Conservation (phyloP, 2,888 invertebrate genomes). For the Limenitis camilla region DNA sequence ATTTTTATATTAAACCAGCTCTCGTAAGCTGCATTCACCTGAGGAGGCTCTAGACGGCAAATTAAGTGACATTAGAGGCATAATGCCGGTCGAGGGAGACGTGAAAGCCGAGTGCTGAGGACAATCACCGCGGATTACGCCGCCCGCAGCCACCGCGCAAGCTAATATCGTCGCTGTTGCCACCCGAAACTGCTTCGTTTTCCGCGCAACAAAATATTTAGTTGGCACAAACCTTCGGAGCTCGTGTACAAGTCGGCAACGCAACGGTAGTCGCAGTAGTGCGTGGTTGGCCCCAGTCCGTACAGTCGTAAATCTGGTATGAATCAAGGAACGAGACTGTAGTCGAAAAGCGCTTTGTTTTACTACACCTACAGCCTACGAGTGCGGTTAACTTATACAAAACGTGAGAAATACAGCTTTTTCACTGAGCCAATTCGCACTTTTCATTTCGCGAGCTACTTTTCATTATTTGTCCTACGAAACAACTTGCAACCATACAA, state of each 20-base stretch:
- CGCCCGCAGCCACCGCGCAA: constrained; percentile 17
- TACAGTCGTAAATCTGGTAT: constrained; percentile 23
- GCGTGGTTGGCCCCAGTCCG: constrained; percentile 24
- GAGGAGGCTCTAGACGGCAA: constrained; percentile 69
- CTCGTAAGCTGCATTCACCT: constrained; percentile 65
- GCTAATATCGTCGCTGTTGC: constrained; percentile 23
- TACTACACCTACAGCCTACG: constrained; percentile 8
- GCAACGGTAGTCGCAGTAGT: constrained; percentile 39
- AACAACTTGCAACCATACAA: neutral
- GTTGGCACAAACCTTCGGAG: constrained; percentile 16
- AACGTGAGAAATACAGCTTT: constrained; percentile 23
- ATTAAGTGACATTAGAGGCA: constrained; percentile 72
- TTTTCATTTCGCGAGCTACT: constrained; percentile 15
- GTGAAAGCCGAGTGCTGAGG: constrained; percentile 63
- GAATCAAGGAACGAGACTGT: constrained; percentile 30
- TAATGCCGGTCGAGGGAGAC: constrained; percentile 62
- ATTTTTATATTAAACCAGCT: constrained; percentile 70
- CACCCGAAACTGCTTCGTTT: constrained; percentile 18
- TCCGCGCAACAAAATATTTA: constrained; percentile 12
- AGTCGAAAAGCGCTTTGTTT: constrained; percentile 39
- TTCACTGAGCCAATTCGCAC: constrained; percentile 18
- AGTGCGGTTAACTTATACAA: constrained; percentile 26
- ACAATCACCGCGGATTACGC: constrained; percentile 30
- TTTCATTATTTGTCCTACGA: constrained; percentile 8
- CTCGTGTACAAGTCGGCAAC: constrained; percentile 28